Evolutionary conservation across 2,888 invertebrate species (phyloP).

Genomic region (Nomada fabriciana): DNA sequence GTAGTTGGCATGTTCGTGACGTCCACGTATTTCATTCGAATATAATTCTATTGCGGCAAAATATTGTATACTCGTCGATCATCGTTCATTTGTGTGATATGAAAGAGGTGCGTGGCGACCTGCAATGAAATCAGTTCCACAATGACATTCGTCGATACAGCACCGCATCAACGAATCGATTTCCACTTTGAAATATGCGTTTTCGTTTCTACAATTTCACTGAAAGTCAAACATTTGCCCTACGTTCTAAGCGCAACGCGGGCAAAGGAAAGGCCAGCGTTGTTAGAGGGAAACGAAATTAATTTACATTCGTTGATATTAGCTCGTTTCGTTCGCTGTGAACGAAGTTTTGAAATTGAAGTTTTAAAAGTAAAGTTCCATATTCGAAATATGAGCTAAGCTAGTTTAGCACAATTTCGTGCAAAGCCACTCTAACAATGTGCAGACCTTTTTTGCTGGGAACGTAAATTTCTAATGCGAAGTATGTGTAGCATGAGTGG

Average conservation of each 20-base stretch:
- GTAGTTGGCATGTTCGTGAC: slow-evolving; percentile 9
- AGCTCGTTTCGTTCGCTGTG: no score
- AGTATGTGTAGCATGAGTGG: not conserved
- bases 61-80: not conserved
- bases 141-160: slow-evolving; percentile 1
- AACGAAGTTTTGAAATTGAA: not conserved
- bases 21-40: not conserved
- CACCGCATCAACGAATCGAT: slow-evolving; percentile 14
- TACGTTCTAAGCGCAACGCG: no score
- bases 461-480: slow-evolving; percentile 9
- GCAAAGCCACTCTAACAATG: not conserved
- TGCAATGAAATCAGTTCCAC: slow-evolving; percentile 21
- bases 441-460: not conserved
- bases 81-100: not conserved
- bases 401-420: not conserved
- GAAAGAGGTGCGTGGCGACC: slow-evolving; percentile 23
- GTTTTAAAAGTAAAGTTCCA: not conserved
- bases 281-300: no score
- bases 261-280: no score
- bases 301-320: no score
- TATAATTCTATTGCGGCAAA: not conserved
- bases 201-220: not conserved
- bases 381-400: not conserved
- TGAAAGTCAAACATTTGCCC: not conserved
- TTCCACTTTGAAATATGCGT: slow-evolving; percentile 1